Evolutionary conservation across 2,888 invertebrate species (phyloP), one percentile per base, ranked within the genome.

Genomic region (Ennomos fuscantarius): DNA sequence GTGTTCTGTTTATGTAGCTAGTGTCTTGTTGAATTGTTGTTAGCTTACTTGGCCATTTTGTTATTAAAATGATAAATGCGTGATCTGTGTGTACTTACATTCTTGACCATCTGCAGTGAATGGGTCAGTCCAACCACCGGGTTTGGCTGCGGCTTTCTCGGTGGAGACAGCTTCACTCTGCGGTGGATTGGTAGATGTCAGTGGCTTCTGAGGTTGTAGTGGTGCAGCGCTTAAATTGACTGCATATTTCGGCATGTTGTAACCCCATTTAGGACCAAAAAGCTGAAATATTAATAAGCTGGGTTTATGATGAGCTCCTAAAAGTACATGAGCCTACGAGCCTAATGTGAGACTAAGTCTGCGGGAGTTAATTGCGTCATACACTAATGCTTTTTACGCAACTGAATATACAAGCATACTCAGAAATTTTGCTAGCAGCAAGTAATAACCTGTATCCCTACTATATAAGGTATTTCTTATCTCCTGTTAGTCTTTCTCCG

Each of bases 161-260:
- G 69, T 32, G 53, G 64, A 70, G 37, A 63, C 48, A 15, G 57
- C 48, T 56, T 88, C 89, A 61, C 56, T 70, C 40, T 63, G 78
- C 15, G 58, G 53, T 24, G 58, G 43, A 64, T 58, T 72, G 37
- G 73, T 66, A 37, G 78, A 81, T 63, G 84, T 83, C 8, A 94
- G 91, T 84, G 95, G 94, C 84, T 95, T 96, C 57, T 95, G 93
- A 5, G 97, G 97, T 79, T 96, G 96, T 24, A 97, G 86, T 1
- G 97, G 97, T 64, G 95, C 94, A 66, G 94, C 93, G 67, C 96
- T 95, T 62, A 98, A 93, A 81, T 96, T 97, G n/a, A 96, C 95
- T 39, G 97, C 97, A 92, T 96, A 98, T 84, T 95, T 95, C 44
- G 98, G 98, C 93, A 97, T 95, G 54, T 94, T 75, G 93, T 93